These are phyloP conservation scores for Entelurus aequoreus DNA, from an alignment of 2,113 vertebrate species.

Conservation along the genomic window DNA sequence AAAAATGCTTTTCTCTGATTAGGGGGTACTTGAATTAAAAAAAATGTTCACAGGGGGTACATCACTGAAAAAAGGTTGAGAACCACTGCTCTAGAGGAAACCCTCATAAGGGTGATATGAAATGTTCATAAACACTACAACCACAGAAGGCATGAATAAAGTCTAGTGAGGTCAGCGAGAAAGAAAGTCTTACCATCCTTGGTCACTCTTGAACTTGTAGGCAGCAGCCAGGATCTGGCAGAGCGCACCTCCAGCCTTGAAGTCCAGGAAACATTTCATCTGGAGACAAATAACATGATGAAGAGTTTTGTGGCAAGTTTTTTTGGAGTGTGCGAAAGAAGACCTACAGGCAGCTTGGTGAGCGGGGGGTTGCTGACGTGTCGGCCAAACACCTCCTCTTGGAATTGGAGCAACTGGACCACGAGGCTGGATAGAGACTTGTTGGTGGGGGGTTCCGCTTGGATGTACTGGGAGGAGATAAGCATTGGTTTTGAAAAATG, in stretches of 20 bases:
- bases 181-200: constrained; percentile 87
- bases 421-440: constrained; percentile 95
- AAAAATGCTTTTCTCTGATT: too few relatives aligned
- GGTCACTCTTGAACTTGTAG: constrained; percentile 99
- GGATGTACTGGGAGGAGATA: constrained; percentile 80
- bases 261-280: constrained; percentile 98
- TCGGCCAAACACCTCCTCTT: constrained; percentile 95
- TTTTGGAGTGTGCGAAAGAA: background rate
- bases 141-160: too few relatives aligned
- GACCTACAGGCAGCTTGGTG: constrained; percentile 84
- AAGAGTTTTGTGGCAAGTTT: background rate
- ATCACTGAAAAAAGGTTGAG: too few relatives aligned
- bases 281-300: constrained; percentile 51
- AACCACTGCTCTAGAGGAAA: too few relatives aligned
- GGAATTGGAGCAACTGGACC: constrained; percentile 94
- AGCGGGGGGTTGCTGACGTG: constrained; percentile 97
- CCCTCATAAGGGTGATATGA: too few relatives aligned
- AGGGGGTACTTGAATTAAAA: too few relatives aligned
- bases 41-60: too few relatives aligned
- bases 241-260: constrained; percentile 92
- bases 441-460: constrained; percentile 94
- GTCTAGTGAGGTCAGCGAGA: constrained; percentile 12
- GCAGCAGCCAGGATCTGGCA: constrained; percentile 96
- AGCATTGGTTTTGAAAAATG: background rate
- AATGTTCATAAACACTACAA: too few relatives aligned